Percentiles rank a stretch among this genome's conserved stretches.
Conservation (phyloP, 2,113 vertebrate species). For the Brachypteracias leptosomus region DNA sequence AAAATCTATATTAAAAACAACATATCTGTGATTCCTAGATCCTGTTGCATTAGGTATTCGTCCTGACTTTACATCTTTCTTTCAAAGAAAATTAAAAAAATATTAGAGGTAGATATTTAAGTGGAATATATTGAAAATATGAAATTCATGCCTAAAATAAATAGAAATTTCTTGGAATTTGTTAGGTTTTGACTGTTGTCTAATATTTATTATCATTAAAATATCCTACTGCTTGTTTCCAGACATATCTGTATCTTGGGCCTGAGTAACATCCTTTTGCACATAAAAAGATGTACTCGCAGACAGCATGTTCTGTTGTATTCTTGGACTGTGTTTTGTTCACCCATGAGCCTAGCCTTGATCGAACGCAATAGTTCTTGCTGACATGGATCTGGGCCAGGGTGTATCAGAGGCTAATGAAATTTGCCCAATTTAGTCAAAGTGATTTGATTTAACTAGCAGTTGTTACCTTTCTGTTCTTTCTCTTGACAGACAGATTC, state of each 20-base stretch:
- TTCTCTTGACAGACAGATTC: constrained; percentile 64
- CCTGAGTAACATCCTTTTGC: neutral
- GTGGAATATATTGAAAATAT: neutral
- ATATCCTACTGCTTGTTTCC: neutral
- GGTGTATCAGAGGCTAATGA: constrained; percentile 51
- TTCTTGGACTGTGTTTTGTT: constrained; percentile 50
- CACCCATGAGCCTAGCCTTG: constrained; percentile 27
- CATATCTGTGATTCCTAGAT: neutral
- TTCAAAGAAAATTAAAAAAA: neutral
- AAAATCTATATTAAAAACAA: neutral
- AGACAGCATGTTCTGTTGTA: neutral
- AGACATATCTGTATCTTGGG: neutral
- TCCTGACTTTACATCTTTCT: neutral
- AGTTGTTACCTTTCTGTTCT: constrained; percentile 67
- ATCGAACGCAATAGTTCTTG: constrained; percentile 60
- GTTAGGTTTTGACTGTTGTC: neutral
- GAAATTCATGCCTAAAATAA: neutral
- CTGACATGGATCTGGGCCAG: constrained; percentile 14
- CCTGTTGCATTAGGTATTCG: neutral
- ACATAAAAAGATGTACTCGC: neutral
- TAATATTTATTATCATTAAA: neutral
- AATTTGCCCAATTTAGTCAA: constrained; percentile 64
- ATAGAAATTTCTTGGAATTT: neutral
- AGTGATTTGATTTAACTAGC: constrained; percentile 71
- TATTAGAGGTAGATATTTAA: neutral